Evolutionary conservation across 1,140 invertebrate genomes (phyloP), one percentile per base, ranked within the genome.

Genomic region (Eupristina koningsbergeri): DNA sequence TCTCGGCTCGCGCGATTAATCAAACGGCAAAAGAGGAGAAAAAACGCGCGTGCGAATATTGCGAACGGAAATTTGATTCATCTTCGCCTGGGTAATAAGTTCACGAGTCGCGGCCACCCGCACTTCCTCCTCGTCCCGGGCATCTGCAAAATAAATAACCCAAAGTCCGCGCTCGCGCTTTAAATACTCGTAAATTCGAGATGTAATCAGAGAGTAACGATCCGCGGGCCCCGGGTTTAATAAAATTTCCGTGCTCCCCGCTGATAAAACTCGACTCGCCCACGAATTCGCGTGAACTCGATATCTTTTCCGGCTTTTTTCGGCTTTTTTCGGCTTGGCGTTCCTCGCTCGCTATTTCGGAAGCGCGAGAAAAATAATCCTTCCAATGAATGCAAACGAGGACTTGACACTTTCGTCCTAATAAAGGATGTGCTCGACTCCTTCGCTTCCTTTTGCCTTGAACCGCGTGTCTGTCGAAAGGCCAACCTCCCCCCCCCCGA

Each of bases 191-290:
- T 89, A 89, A 88, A 88, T 88, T 71, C 61, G 26, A 83, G 85
- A 86, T 85, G 87, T 86, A 88, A 88, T 89, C 86, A 88, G 86
- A 87, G 86, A 87, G 87, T 88, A 86, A 86, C 80, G 82, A 86
- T 78, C 82, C 64, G 50, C 36, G 64, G 36, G 3, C n/a, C 34
- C 77, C 69, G 45, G 50, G 80, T 61, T 81, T 81, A 74, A 73
- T 81, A 81, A 81, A 81, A 73, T 61, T 74, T 63, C 53, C 81
- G 13, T 31, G n/a, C 17, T 7, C 53, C 45, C 22, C 6, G 26
- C 63, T 73, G 81, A 83, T 77, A 69, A 83, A 77, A 77, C 31
- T 77, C 31, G 63, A 7, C 73, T 82, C 47, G 29, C 31, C 3
- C 22, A 50, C 29, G n/a, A 47, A 26, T 9, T 34, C 13, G 41